phyloP scores from a whole-genome alignment of 2,797 vertebrate genomes.

The Ctenopoma multispine region DNA sequence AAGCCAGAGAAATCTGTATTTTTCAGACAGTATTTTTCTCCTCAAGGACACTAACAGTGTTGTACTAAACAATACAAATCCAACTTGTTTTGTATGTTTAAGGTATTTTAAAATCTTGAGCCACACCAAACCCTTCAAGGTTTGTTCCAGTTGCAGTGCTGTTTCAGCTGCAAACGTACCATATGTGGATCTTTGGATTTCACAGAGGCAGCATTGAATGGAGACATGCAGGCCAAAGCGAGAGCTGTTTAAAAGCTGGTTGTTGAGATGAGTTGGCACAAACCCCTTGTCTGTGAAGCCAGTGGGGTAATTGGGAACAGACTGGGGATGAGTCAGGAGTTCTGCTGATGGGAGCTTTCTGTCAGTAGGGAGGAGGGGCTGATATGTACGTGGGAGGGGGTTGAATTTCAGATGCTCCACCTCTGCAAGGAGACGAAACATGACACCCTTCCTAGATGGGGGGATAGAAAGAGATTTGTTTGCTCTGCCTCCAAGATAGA shows the following conservation, averaged over 20 bases:
- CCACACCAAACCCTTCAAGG: slow-evolving; percentile 1
- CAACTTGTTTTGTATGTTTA: slow-evolving; percentile 6
- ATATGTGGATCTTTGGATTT: slow-evolving; percentile 33
- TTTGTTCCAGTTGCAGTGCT: slow-evolving; percentile 20
- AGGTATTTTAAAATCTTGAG: neutral
- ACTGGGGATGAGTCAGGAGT: slow-evolving; percentile 74
- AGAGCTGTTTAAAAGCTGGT: slow-evolving; percentile 51
- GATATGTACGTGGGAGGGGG: slow-evolving; percentile 53
- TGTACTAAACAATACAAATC: neutral
- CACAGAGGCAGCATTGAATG: slow-evolving; percentile 34
- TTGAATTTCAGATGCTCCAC: slow-evolving; percentile 57
- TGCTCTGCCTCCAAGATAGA: slow-evolving; percentile 61
- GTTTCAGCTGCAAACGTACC: slow-evolving; percentile 39
- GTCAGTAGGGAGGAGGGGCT: slow-evolving; percentile 53
- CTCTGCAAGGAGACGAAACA: slow-evolving; percentile 65
- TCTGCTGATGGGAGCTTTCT: slow-evolving; percentile 61
- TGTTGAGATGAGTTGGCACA: slow-evolving; percentile 63
- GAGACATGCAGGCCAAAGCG: slow-evolving; percentile 40
- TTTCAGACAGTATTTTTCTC: neutral
- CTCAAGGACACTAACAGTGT: too few species aligned
- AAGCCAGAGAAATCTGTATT: neutral
- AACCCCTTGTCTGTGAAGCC: slow-evolving; percentile 55
- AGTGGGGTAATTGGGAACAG: slow-evolving; percentile 81
- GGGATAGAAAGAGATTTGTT: slow-evolving; percentile 58
- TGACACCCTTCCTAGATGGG: slow-evolving; percentile 73